Evolutionary conservation across 92 coral and sea anemone genomes (phyloP).

Genomic region (Paragorgia papillata): DNA sequence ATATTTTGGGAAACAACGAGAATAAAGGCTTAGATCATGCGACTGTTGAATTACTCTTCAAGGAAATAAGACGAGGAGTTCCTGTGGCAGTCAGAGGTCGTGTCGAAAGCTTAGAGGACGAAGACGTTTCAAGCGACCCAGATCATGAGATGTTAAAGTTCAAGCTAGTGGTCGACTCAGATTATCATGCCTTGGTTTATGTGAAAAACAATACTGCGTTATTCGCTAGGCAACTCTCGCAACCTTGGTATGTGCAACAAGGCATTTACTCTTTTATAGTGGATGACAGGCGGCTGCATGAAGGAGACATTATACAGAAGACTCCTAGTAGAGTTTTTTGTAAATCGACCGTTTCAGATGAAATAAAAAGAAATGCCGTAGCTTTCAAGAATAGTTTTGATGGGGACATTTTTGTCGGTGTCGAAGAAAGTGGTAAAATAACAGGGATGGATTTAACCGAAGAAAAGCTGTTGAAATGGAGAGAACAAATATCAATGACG

Average conservation of each 20-base stretch:
- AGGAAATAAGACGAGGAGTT: slow-evolving; percentile 50
- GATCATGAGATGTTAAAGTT: slow-evolving; percentile 48
- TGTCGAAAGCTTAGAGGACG: slow-evolving; percentile 48
- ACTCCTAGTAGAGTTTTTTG: slow-evolving; percentile 49
- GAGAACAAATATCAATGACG: slow-evolving; percentile 58
- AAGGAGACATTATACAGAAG: slow-evolving; percentile 50
- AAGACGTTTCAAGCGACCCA: slow-evolving; percentile 25
- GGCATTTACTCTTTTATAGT: slow-evolving; percentile 59
- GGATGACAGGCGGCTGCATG: slow-evolving; percentile 41
- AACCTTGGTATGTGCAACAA: slow-evolving; percentile 55
- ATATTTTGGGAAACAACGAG: slow-evolving; percentile 45
- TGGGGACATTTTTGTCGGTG: slow-evolving; percentile 75
- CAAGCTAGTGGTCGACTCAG: slow-evolving; percentile 64
- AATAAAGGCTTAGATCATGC: slow-evolving; percentile 41
- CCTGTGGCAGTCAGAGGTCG: slow-evolving; percentile 60
- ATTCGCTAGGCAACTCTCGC: slow-evolving; percentile 65
- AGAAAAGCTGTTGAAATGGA: slow-evolving; percentile 40
- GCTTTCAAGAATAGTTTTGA: slow-evolving; percentile 68
- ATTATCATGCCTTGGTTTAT: slow-evolving; percentile 64
- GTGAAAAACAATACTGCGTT: slow-evolving; percentile 42
- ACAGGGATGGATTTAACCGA: slow-evolving; percentile 46
- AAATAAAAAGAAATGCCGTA: slow-evolving; percentile 55
- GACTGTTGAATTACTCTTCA: slow-evolving; percentile 38
- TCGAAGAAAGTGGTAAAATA: slow-evolving; percentile 46
- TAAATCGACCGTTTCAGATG: slow-evolving; percentile 26